These are phyloP conservation scores for Alligator sinensis DNA, from an alignment of 2,113 vertebrate species.

Conservation along the genomic window DNA sequence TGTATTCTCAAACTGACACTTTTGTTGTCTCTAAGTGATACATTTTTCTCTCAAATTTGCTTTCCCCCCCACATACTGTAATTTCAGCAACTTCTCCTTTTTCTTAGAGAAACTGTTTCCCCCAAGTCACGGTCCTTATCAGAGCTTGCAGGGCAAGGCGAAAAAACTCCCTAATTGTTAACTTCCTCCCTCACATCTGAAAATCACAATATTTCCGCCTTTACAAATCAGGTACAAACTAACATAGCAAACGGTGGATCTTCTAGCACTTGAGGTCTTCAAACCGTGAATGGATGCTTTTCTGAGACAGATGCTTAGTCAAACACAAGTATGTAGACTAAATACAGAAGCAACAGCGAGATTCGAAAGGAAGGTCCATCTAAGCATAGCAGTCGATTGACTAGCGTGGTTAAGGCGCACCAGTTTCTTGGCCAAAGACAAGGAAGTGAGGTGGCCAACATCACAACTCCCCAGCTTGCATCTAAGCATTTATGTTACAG, in stretches of 20 bases:
- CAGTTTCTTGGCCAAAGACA: too few relatives aligned
- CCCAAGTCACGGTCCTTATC: too few relatives aligned
- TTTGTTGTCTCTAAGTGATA: accelerated
- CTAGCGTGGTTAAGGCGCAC: too few relatives aligned
- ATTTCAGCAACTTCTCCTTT: accelerated
- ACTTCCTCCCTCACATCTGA: accelerated
- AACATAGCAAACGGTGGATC: background rate
- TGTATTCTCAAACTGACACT: background rate
- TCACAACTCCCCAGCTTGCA: too few relatives aligned
- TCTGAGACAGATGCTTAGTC: background rate
- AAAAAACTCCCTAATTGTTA: background rate
- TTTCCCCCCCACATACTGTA: background rate
- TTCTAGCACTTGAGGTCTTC: background rate
- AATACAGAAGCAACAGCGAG: too few relatives aligned
- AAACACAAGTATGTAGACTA: too few relatives aligned
- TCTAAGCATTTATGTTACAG: too few relatives aligned
- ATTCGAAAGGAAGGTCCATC: too few relatives aligned
- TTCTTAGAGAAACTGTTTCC: background rate
- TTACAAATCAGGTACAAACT: background rate
- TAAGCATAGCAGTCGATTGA: too few relatives aligned
- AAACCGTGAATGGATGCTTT: accelerated
- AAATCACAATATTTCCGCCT: background rate
- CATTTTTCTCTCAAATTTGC: accelerated
- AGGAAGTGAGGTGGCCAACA: too few relatives aligned
- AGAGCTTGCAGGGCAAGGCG: background rate